Evolutionary conservation across 2,888 invertebrate species (phyloP).

Genomic region (Mythimna vitellina): DNA sequence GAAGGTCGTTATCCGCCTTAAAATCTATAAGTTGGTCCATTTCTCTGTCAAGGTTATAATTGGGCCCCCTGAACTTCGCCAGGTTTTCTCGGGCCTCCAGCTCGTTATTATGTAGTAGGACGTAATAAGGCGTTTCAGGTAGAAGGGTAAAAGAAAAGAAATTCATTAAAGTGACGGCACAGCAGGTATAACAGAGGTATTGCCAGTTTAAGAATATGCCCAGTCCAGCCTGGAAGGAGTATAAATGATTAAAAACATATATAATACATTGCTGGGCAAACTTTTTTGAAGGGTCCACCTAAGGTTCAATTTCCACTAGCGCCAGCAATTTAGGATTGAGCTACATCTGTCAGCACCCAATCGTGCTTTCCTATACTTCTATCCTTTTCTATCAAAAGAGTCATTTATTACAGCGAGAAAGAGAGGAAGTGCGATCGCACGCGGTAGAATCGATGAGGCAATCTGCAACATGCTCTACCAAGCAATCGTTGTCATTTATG

Average conservation of each 20-base stretch:
- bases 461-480: too few relatives aligned
- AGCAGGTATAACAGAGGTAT: conserved; percentile 67
- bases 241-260: not conserved
- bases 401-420: too few relatives aligned
- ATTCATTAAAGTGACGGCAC: conserved; percentile 50
- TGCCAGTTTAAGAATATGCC: conserved; percentile 73
- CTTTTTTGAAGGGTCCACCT: too few relatives aligned
- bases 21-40: conserved; percentile 75
- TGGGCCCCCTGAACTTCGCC: conserved; percentile 69
- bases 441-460: too few relatives aligned
- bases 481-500: too few relatives aligned
- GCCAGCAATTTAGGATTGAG: too few relatives aligned
- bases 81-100: conserved; percentile 64
- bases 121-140: conserved; percentile 79
- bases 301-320: too few relatives aligned
- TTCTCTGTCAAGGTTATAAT: conserved; percentile 72
- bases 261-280: too few relatives aligned
- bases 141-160: conserved; percentile 65
- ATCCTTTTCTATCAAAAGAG: too few relatives aligned
- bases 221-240: conserved; percentile 71
- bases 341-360: too few relatives aligned
- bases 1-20: conserved; percentile 76
- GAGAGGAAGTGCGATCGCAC: too few relatives aligned
- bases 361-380: too few relatives aligned
- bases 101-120: conserved; percentile 66